Conservation (phyloP, 2,113 vertebrate genomes). For the Genyomyrus donnyi region DNA sequence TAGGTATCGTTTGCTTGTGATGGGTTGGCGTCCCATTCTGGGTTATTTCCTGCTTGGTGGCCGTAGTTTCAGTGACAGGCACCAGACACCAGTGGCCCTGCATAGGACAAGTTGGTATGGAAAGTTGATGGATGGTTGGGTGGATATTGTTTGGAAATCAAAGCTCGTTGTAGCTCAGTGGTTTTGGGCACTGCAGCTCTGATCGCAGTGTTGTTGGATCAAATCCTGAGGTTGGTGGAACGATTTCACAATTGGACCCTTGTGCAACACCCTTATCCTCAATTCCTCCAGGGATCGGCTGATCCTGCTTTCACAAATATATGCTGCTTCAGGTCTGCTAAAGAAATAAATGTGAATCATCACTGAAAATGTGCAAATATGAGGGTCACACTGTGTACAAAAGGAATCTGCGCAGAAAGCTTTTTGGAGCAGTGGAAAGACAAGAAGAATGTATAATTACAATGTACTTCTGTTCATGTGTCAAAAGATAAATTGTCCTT, state of each 20-base stretch:
- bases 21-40: neutral
- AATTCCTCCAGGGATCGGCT: neutral
- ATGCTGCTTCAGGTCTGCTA: neutral
- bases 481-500: neutral
- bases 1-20: neutral
- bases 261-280: neutral
- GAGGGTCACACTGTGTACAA: neutral
- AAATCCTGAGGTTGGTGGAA: neutral
- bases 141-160: neutral
- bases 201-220: neutral
- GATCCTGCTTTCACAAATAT: neutral
- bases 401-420: neutral
- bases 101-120: neutral
- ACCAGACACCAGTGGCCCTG: neutral
- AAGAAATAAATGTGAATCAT: neutral
- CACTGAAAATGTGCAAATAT: neutral
- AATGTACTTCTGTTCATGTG: neutral
- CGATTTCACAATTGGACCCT: neutral
- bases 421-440: neutral
- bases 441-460: neutral
- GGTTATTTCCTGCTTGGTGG: neutral
- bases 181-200: neutral
- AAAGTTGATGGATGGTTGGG: neutral
- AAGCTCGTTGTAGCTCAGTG: neutral
- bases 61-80: neutral